phyloP scores from a whole-genome alignment of 2,113 vertebrate genomes.

The Ariopsis seemanni region DNA sequence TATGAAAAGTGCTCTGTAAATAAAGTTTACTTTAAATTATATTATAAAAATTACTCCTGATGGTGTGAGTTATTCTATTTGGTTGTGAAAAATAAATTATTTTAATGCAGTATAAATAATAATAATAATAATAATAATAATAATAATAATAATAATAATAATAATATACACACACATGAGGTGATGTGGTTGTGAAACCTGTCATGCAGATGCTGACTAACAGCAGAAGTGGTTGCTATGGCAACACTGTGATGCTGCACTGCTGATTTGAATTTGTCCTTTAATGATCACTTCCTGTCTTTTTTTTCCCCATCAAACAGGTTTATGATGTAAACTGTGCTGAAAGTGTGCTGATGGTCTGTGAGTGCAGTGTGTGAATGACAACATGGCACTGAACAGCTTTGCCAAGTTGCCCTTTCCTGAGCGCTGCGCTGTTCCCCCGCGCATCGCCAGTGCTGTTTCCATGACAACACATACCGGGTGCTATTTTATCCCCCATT shows the following conservation, averaged over 20 bases:
- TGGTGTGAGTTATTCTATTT: no score
- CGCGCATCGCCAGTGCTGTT: slow-evolving; percentile 71
- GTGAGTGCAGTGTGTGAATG: background rate
- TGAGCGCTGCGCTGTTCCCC: slow-evolving; percentile 61
- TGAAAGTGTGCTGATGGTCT: slow-evolving; percentile 27
- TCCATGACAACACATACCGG: slow-evolving; percentile 74
- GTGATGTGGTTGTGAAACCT: slow-evolving; percentile 25
- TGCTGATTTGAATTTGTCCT: slow-evolving; percentile 48
- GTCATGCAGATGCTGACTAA: slow-evolving; percentile 45
- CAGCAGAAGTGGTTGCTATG: slow-evolving; percentile 63
- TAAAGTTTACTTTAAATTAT: no score
- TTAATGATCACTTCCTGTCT: slow-evolving; percentile 33
- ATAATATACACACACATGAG: background rate
- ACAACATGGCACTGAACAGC: slow-evolving; percentile 28
- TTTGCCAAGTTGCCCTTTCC: slow-evolving; percentile 44
- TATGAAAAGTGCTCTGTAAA: no score
- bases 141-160: background rate
- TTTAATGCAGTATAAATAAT: background rate
- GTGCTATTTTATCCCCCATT: slow-evolving; percentile 56
- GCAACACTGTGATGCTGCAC: slow-evolving; percentile 51
- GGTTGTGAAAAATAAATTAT: no score
- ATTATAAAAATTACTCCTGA: no score
- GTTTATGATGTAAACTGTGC: slow-evolving; percentile 12
- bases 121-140: background rate
- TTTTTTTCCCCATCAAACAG: background rate